phyloP scores from a whole-genome alignment of 1,140 invertebrate species.

The Sitobion miscanthi region DNA sequence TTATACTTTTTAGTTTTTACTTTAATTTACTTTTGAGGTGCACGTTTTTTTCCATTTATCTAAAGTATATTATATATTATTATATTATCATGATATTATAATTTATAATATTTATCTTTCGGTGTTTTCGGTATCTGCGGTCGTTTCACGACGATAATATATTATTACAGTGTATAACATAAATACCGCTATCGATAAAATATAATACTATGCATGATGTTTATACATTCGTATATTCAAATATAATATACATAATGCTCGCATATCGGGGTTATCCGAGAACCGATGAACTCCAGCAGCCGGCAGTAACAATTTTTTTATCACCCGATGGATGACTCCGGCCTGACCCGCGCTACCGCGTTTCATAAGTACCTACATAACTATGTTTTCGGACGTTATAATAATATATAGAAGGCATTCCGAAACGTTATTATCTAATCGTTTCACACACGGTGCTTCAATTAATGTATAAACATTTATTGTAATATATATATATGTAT shows the following conservation, averaged over 20 bases:
- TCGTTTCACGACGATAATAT: background rate
- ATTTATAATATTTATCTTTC: background rate
- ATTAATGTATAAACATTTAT: background rate
- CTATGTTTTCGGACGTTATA: background rate
- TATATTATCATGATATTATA: background rate
- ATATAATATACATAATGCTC: background rate
- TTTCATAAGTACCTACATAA: background rate
- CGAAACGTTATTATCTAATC: constrained; percentile 24
- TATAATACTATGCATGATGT: background rate
- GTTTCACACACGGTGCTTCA: background rate
- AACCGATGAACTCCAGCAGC: background rate
- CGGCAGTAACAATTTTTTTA: background rate
- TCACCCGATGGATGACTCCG: background rate
- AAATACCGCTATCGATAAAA: background rate
- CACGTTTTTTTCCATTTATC: background rate
- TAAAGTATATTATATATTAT: background rate
- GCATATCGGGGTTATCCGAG: background rate
- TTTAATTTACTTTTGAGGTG: background rate
- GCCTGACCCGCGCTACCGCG: background rate
- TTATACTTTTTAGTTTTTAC: no score
- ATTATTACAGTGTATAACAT: background rate
- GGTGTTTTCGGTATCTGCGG: background rate
- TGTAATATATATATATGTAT: background rate
- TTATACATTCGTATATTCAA: no score
- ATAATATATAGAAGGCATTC: background rate